A percentile compares a stretch with the other conserved stretches of the same genome.
phyloP scores from a whole-genome alignment of 2,888 invertebrate species.

The Eretmocerus hayati region DNA sequence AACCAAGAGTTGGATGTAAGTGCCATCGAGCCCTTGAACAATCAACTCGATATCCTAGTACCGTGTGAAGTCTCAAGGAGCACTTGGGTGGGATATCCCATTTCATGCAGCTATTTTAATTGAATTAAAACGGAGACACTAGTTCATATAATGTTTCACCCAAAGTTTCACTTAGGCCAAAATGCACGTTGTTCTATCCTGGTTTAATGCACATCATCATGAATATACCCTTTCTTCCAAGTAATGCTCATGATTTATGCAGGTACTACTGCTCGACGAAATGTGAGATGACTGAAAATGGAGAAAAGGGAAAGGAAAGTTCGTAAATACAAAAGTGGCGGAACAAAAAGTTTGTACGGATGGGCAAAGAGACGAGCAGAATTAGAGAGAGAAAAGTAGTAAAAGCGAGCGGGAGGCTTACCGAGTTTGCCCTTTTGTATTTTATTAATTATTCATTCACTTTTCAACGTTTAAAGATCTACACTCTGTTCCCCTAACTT shows the following conservation, averaged over 20 bases:
- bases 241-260: conserved; percentile 26
- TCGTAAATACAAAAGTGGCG: neutral
- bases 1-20: too few relatives aligned
- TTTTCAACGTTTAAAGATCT: too few relatives aligned
- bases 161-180: conserved; percentile 2
- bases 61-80: too few relatives aligned
- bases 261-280: neutral
- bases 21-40: too few relatives aligned
- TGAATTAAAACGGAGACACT: conserved; percentile 19
- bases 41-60: too few relatives aligned
- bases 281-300: conserved; percentile 3
- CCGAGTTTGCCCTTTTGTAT: neutral
- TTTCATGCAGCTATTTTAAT: conserved; percentile 9
- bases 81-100: too few relatives aligned
- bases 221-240: too few relatives aligned
- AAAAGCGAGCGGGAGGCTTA: neutral
- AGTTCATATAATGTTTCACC: conserved; percentile 12
- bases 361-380: neutral
- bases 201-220: conserved; percentile 11
- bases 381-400: neutral
- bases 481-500: too few relatives aligned
- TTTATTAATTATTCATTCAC: too few relatives aligned
- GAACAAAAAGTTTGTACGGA: neutral
- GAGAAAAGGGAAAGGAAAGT: conserved; percentile 8
- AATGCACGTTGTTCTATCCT: neutral